A percentile compares a stretch with the other conserved stretches of the same genome.
Evolutionary conservation across 1,140 invertebrate genomes (phyloP).

Genomic region (Pseudomyrmex cubaensis): DNA sequence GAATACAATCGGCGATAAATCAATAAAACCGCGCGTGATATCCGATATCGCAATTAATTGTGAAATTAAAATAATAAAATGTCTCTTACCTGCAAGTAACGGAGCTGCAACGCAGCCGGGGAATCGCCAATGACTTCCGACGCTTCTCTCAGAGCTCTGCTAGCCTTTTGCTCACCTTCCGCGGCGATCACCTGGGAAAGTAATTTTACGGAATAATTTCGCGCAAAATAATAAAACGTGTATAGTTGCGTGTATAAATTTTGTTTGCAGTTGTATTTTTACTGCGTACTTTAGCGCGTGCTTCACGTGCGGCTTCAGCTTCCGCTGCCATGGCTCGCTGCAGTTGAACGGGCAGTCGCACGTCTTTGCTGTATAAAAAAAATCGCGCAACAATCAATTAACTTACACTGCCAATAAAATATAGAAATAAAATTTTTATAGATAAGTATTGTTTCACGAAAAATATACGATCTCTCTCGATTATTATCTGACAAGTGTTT

Average conservation of each 20-base stretch:
- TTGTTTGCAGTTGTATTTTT: neutral
- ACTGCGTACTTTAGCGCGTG: constrained; percentile 88
- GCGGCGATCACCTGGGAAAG: constrained; percentile 90
- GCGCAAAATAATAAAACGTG: constrained; percentile 1
- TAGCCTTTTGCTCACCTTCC: constrained; percentile 95
- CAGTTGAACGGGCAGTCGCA: constrained; percentile 94
- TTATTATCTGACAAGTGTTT: neutral
- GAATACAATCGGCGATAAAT: neutral
- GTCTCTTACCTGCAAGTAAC: constrained; percentile 81
- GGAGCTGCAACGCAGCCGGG: constrained; percentile 95
- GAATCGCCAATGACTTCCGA: constrained; percentile 96
- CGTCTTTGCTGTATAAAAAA: constrained; percentile 92
- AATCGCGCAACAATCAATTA: neutral
- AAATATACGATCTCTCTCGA: neutral
- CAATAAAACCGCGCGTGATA: neutral
- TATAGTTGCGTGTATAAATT: too few species aligned
- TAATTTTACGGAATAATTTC: neutral
- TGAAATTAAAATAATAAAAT: neutral
- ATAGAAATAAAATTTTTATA: neutral
- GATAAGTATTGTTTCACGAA: neutral
- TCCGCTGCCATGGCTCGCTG: constrained; percentile 97
- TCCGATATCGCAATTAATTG: neutral
- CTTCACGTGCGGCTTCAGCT: constrained; percentile 94
- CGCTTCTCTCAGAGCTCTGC: constrained; percentile 94
- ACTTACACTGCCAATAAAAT: too few species aligned